These are phyloP conservation scores for Prenolepis imparis DNA, from an alignment of 2,888 invertebrate species.

Conservation along the genomic window DNA sequence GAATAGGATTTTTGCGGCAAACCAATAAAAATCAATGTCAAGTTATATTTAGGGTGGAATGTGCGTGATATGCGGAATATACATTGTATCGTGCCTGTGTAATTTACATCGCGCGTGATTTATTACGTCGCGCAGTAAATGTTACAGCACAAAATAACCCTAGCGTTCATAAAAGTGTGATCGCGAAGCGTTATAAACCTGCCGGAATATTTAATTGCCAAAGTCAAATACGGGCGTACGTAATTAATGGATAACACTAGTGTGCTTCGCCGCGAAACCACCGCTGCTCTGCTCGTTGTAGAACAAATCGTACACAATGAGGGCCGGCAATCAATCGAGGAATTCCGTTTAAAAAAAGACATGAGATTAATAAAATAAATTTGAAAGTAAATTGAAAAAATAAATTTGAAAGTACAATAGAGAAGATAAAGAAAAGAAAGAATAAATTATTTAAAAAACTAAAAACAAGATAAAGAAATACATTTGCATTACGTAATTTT, in stretches of 20 bases:
- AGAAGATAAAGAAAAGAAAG: neutral
- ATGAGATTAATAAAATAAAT: neutral
- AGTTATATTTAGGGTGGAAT: neutral
- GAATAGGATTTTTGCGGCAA: neutral
- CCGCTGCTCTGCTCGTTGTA: conserved; percentile 19
- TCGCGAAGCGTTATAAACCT: conserved; percentile 11
- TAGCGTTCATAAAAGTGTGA: conserved; percentile 22
- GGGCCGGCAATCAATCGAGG: conserved; percentile 11
- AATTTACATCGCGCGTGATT: conserved; percentile 11
- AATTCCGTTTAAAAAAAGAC: conserved; percentile 7
- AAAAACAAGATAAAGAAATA: neutral
- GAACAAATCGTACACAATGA: conserved; percentile 30
- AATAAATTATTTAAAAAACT: neutral
- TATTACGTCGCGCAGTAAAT: neutral
- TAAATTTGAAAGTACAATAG: neutral
- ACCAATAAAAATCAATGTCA: conserved; percentile 1
- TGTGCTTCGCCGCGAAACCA: conserved; percentile 22
- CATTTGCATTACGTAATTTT: neutral
- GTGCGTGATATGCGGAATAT: neutral
- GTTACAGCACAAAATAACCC: conserved; percentile 11
- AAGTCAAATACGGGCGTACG: conserved; percentile 34
- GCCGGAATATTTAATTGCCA: conserved; percentile 37
- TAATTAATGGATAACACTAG: conserved; percentile 45
- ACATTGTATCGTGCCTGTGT: neutral
- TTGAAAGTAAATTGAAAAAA: neutral